phyloP scores from a whole-genome alignment of 30 jellyfish, hydroid and myxozoan species.

The Aurelia sp. region DNA sequence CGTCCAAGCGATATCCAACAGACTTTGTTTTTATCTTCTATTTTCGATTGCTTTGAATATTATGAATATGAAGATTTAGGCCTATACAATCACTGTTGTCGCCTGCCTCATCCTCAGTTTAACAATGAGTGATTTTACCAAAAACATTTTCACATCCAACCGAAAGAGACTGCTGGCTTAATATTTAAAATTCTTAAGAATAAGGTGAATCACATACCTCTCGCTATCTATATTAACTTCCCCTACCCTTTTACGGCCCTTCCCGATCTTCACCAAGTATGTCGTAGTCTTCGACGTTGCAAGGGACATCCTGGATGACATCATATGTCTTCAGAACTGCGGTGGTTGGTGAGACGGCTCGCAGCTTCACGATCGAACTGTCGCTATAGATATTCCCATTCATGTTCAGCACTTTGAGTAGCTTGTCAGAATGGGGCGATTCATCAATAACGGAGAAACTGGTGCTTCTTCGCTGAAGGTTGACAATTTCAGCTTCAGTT shows the following conservation, averaged over 20 bases:
- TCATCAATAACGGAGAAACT: not conserved
- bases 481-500: no score
- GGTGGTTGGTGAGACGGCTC: slow-evolving; percentile 46
- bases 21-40: no score
- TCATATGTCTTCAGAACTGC: slow-evolving; percentile 68
- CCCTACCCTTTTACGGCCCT: not conserved
- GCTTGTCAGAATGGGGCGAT: not conserved
- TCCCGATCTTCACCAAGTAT: slow-evolving; percentile 43
- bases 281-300: slow-evolving; percentile 49
- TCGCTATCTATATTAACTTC: not conserved
- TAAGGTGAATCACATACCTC: no score
- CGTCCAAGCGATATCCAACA: no score
- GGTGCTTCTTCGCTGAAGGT: not conserved
- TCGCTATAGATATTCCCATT: not conserved
- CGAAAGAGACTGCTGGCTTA: no score
- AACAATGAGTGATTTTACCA: no score
- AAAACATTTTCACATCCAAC: no score
- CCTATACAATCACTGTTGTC: no score
- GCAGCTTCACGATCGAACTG: not conserved
- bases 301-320: slow-evolving; percentile 51
- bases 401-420: not conserved
- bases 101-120: no score
- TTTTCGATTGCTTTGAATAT: no score
- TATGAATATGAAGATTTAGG: no score
- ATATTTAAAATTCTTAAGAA: no score